phyloP scores from a whole-genome alignment of 2,797 vertebrate genomes.

The Yasuhikotakia modesta region DNA sequence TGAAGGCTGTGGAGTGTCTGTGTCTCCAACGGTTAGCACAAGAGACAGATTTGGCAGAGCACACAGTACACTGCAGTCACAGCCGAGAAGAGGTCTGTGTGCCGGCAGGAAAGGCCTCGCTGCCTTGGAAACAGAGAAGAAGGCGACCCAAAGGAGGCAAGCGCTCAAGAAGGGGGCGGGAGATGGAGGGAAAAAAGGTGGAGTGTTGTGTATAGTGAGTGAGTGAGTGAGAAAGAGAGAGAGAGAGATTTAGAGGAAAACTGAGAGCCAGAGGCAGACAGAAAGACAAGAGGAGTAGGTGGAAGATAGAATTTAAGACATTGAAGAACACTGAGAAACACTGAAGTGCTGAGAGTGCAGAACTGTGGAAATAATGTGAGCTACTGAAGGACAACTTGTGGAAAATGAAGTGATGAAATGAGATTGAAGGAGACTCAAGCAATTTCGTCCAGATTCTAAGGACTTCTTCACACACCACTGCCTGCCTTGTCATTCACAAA shows the following conservation, averaged over 20 bases:
- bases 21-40: constrained; percentile 28
- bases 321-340: constrained; percentile 32
- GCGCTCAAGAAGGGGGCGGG: constrained; percentile 27
- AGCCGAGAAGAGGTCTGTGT: constrained; percentile 36
- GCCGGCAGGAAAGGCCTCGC: constrained; percentile 59
- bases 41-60: constrained; percentile 49
- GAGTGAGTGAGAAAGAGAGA: constrained; percentile 22
- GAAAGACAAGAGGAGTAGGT: constrained; percentile 34
- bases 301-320: constrained; percentile 25
- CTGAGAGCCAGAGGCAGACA: constrained; percentile 51
- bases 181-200: constrained; percentile 54
- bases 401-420: constrained; percentile 46
- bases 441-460: constrained; percentile 1
- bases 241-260: constrained; percentile 30
- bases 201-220: constrained; percentile 41
- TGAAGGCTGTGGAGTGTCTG: not conserved
- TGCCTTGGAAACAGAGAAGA: constrained; percentile 67
- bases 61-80: constrained; percentile 34
- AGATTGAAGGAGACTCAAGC: constrained; percentile 18
- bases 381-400: constrained; percentile 54
- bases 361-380: constrained; percentile 40
- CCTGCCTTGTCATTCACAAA: constrained; percentile 38
- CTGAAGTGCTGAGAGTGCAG: constrained; percentile 46
- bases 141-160: constrained; percentile 52
- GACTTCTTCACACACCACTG: constrained; percentile 25